Percentiles rank a stretch among this genome's conserved stretches.
These are phyloP conservation scores for Drosophila mauritiana DNA, from an alignment of 1,140 invertebrate species.

Conservation along the genomic window DNA sequence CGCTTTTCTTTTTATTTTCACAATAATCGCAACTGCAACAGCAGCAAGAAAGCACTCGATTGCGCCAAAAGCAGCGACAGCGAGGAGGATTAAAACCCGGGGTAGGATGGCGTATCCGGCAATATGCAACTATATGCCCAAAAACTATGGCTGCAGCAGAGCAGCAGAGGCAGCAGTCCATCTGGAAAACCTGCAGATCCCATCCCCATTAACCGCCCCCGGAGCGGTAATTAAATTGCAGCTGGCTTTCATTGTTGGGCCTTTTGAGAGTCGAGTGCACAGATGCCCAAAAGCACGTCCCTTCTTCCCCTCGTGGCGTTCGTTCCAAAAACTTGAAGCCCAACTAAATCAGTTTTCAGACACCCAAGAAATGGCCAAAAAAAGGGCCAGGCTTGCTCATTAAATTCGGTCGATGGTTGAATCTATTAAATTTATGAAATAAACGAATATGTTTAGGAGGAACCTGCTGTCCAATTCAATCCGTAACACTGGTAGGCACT, in stretches of 20 bases:
- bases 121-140: conserved; percentile 45
- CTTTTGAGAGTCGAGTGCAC: conserved; percentile 43
- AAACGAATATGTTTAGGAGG: background rate
- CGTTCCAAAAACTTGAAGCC: conserved; percentile 1
- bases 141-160: conserved; percentile 33
- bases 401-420: background rate
- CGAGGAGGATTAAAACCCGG: background rate
- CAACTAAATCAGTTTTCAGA: background rate
- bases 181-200: background rate
- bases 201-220: conserved; percentile 44
- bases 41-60: conserved; percentile 37
- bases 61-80: background rate
- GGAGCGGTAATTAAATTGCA: conserved; percentile 77
- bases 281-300: conserved; percentile 61
- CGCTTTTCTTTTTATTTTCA: conserved; percentile 68
- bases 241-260: conserved; percentile 58
- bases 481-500: background rate
- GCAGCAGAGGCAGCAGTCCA: conserved; percentile 16
- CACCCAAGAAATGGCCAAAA: background rate
- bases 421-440: background rate
- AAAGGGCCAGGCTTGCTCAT: background rate
- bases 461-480: background rate
- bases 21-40: conserved; percentile 64
- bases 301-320: background rate
- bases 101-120: conserved; percentile 1